A percentile compares a stretch with the other conserved stretches of the same genome.
These are phyloP conservation scores for Oryzias curvinotus DNA, from an alignment of 2,113 vertebrate species.

Conservation along the genomic window DNA sequence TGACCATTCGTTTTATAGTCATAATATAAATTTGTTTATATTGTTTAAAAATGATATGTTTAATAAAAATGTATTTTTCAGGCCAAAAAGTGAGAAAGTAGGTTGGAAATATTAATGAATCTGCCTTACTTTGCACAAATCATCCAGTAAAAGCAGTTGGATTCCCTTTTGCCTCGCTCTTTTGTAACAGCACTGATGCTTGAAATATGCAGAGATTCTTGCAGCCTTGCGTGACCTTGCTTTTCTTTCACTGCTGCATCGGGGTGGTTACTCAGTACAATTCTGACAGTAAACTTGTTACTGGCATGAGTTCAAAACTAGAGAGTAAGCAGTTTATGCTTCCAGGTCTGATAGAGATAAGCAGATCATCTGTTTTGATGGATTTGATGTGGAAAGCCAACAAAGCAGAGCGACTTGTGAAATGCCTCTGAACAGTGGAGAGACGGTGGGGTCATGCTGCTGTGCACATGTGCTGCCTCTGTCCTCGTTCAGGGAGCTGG, in stretches of 20 bases:
- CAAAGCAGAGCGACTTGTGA: constrained; percentile 36
- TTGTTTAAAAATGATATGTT: too few species aligned
- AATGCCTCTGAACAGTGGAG: constrained; percentile 32
- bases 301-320: constrained; percentile 42
- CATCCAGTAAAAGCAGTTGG: too few species aligned
- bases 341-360: constrained; percentile 55
- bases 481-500: constrained; percentile 8
- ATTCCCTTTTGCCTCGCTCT: not conserved
- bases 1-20: too few species aligned
- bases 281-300: constrained; percentile 47
- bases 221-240: not conserved
- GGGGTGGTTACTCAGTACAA: constrained; percentile 6
- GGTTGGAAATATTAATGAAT: not conserved
- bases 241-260: constrained; percentile 25
- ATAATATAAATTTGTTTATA: too few species aligned
- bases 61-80: not conserved
- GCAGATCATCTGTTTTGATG: constrained; percentile 65
- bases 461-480: constrained; percentile 15
- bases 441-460: constrained; percentile 34
- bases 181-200: not conserved
- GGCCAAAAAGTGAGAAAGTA: not conserved
- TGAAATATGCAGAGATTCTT: constrained; percentile 6
- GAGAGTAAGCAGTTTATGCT: constrained; percentile 59
- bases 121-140: not conserved
- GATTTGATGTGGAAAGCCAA: constrained; percentile 43